phyloP scores from a whole-genome alignment of 2,113 vertebrate species.

The Gobius niger region DNA sequence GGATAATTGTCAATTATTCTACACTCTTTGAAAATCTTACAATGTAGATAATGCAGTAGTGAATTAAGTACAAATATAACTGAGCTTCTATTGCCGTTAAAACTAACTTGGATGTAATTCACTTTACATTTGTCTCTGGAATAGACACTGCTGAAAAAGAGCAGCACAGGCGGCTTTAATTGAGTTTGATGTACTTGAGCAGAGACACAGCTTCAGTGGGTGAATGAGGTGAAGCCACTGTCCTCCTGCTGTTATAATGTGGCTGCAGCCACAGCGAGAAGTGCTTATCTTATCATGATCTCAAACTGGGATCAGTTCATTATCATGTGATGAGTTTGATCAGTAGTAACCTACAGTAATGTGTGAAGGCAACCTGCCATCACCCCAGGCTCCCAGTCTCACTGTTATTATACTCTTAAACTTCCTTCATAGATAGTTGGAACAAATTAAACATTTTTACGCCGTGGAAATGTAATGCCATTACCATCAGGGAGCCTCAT shows the following conservation, averaged over 20 bases:
- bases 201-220: conserved; percentile 23
- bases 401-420: conserved; percentile 27
- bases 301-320: conserved; percentile 55
- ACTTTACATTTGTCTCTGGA: conserved; percentile 55
- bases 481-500: conserved; percentile 33
- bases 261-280: conserved; percentile 31
- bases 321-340: conserved; percentile 52
- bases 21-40: neutral
- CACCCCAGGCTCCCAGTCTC: conserved; percentile 30
- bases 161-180: conserved; percentile 41
- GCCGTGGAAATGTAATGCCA: conserved; percentile 12
- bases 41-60: neutral
- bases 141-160: conserved; percentile 32
- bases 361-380: conserved; percentile 49
- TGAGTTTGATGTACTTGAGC: conserved; percentile 41
- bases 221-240: conserved; percentile 30
- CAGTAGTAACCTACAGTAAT: conserved; percentile 52
- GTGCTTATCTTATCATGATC: conserved; percentile 47
- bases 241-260: conserved; percentile 37
- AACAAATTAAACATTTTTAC: conserved; percentile 18
- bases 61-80: conserved; percentile 31
- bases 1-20: neutral
- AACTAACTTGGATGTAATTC: conserved; percentile 57
- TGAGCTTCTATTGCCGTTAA: conserved; percentile 37
- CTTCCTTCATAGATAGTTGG: neutral